phyloP scores from a whole-genome alignment of 2,888 invertebrate species.

The Boloria euphrosyne region DNA sequence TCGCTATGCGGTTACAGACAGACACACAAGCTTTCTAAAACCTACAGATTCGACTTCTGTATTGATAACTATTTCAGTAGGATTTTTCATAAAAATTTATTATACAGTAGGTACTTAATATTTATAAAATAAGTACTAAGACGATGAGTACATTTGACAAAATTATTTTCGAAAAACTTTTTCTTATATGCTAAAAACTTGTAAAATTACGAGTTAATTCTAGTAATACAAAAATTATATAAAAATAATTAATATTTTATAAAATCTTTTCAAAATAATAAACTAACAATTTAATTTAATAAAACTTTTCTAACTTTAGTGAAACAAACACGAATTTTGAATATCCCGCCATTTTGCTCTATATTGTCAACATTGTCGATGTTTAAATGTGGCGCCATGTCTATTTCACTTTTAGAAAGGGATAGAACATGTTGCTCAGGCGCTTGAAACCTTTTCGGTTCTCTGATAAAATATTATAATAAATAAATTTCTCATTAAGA shows the following conservation, averaged over 20 bases:
- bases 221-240: background rate
- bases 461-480: background rate
- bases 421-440: constrained; percentile 48
- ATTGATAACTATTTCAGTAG: no score
- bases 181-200: background rate
- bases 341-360: constrained; percentile 56
- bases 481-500: background rate
- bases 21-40: no score
- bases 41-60: no score
- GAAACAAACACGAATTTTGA: constrained; percentile 42
- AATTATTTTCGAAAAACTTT: background rate
- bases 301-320: background rate
- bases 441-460: constrained; percentile 23
- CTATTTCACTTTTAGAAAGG: constrained; percentile 52
- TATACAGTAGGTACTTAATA: no score
- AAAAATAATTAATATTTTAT: background rate
- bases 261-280: no score
- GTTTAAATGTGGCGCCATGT: constrained; percentile 63
- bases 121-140: no score
- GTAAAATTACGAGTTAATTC: no score
- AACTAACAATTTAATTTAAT: background rate
- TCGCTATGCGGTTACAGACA: no score
- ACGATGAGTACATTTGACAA: no score
- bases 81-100: no score
- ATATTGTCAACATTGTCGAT: constrained; percentile 53